phyloP scores from a whole-genome alignment of 1,140 invertebrate species.

The Cydia strobilella region DNA sequence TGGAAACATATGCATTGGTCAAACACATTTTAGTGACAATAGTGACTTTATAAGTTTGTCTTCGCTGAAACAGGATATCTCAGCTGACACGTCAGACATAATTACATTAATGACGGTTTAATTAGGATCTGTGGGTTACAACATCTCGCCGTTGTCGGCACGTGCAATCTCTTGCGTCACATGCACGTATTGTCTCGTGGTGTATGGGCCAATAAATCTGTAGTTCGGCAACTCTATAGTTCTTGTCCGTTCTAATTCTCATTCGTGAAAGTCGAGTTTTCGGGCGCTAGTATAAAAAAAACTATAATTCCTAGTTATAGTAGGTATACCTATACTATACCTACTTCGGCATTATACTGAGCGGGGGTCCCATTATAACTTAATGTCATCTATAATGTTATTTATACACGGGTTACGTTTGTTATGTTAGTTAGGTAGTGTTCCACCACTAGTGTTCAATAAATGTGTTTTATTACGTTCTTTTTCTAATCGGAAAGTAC shows the following conservation, averaged over 20 bases:
- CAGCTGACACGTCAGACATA: neutral
- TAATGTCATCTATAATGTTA: too few relatives aligned
- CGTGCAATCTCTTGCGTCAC: conserved; percentile 12
- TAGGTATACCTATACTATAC: too few relatives aligned
- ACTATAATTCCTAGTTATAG: too few relatives aligned
- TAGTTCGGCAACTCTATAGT: neutral
- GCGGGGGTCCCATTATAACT: too few relatives aligned
- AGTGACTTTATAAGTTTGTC: neutral
- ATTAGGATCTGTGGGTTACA: neutral
- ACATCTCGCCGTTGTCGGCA: neutral
- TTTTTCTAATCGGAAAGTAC: neutral
- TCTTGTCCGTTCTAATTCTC: neutral
- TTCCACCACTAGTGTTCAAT: too few relatives aligned
- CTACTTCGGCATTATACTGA: too few relatives aligned
- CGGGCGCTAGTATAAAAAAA: too few relatives aligned
- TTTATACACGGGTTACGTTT: too few relatives aligned
- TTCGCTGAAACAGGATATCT: neutral
- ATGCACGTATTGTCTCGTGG: conserved; percentile 23
- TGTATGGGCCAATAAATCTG: conserved; percentile 27
- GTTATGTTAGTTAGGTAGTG: too few relatives aligned
- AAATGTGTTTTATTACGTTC: too few relatives aligned
- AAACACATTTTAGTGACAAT: neutral
- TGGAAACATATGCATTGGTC: too few relatives aligned
- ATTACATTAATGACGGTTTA: neutral
- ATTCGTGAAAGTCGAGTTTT: neutral